phyloP scores from a whole-genome alignment of 2,113 vertebrate species.

The Daboia siamensis region DNA sequence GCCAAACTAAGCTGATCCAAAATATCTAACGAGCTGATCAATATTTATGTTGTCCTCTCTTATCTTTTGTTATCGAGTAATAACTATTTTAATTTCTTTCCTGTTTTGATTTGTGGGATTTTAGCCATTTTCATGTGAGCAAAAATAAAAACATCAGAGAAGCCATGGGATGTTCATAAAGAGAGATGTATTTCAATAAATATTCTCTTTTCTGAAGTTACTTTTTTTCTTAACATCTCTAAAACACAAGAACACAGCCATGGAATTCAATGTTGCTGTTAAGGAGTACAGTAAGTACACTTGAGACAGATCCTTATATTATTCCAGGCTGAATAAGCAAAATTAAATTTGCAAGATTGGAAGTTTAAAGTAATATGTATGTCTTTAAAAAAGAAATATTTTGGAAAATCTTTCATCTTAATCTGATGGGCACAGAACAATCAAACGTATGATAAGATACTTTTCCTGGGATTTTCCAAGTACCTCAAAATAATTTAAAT shows the following conservation, averaged over 20 bases:
- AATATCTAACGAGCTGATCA: not conserved
- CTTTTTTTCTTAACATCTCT: not conserved
- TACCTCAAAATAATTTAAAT: not conserved
- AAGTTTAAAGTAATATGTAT: not conserved
- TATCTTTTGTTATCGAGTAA: not conserved
- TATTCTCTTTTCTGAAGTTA: not conserved
- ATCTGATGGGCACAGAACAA: not conserved
- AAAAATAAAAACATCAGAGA: not conserved
- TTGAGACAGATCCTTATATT: not conserved
- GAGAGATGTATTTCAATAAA: not conserved
- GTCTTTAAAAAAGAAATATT: not conserved
- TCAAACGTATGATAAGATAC: not conserved
- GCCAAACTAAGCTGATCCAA: not conserved
- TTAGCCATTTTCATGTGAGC: not conserved
- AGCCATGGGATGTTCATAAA: not conserved
- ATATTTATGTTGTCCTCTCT: not conserved
- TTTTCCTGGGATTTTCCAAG: not conserved
- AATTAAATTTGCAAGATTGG: not conserved
- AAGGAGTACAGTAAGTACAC: not conserved
- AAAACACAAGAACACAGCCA: not conserved
- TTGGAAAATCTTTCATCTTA: not conserved
- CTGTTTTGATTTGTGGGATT: not conserved
- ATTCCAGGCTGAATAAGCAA: not conserved
- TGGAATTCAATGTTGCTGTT: not conserved
- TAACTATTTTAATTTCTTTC: not conserved